Percentiles rank a stretch among this genome's conserved stretches.
Evolutionary conservation across 2,888 invertebrate species (phyloP).

Genomic region (Dasysyrphus tricinctus): DNA sequence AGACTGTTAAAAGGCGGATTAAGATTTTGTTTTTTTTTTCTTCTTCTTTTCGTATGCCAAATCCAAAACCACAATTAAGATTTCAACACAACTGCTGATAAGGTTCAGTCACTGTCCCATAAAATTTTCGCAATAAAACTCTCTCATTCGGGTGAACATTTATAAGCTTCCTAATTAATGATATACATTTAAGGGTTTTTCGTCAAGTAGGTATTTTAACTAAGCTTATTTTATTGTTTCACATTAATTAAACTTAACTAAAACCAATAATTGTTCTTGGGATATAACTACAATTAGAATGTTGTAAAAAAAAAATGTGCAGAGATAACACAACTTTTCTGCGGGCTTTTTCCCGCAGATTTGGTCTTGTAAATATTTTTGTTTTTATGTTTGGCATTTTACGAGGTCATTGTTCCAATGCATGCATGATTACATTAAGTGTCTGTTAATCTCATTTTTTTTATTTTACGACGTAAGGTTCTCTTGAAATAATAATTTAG

Average conservation of each 20-base stretch:
- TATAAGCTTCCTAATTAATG: slow-evolving; percentile 17
- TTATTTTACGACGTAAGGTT: slow-evolving; percentile 9
- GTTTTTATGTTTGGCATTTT: slow-evolving; percentile 18
- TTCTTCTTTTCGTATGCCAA: background rate
- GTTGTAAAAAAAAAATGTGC: background rate
- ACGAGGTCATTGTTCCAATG: slow-evolving; percentile 66
- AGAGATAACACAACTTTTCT: slow-evolving; percentile 11
- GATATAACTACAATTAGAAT: too few relatives aligned
- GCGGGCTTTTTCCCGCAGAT: slow-evolving; percentile 22
- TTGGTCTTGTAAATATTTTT: slow-evolving; percentile 18
- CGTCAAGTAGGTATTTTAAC: background rate
- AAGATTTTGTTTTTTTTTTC: background rate
- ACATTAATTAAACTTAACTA: slow-evolving; percentile 11
- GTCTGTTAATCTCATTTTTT: slow-evolving; percentile 13
- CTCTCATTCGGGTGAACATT: background rate
- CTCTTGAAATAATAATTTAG: slow-evolving; percentile 33
- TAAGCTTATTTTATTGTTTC: slow-evolving; percentile 4
- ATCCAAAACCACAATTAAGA: slow-evolving; percentile 9
- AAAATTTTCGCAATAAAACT: slow-evolving; percentile 28
- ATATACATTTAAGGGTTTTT: background rate
- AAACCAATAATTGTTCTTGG: background rate
- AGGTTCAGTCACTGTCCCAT: slow-evolving; percentile 26
- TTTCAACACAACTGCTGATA: slow-evolving; percentile 1
- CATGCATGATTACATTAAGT: slow-evolving; percentile 59
- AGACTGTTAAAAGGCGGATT: slow-evolving; percentile 26